These are phyloP conservation scores for Halocynthia aurantium DNA, from an alignment of 23 tunicate genomes.

Conservation along the genomic window DNA sequence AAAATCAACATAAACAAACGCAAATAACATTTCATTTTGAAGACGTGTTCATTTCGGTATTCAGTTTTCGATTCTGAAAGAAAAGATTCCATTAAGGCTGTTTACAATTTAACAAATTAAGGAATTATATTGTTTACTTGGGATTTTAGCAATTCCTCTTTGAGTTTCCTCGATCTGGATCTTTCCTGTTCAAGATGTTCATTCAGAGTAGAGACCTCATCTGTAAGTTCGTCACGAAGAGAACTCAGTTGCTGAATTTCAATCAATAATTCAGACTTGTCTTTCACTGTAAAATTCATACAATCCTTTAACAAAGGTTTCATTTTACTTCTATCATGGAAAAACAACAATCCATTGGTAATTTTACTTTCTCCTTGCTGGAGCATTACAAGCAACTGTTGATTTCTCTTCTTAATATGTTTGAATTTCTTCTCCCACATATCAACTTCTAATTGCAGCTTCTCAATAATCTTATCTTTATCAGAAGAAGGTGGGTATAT, in stretches of 20 bases:
- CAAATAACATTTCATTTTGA: too few species aligned
- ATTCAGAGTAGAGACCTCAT: slow-evolving; percentile 34
- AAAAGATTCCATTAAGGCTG: too few species aligned
- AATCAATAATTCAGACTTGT: slow-evolving; percentile 38
- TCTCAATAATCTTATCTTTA: slow-evolving; percentile 31
- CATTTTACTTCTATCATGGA: not conserved
- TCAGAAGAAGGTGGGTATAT: not conserved
- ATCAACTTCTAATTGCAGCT: slow-evolving; percentile 20
- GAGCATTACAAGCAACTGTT: slow-evolving; percentile 51
- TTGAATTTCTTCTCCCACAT: slow-evolving; percentile 32
- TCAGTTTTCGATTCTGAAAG: too few species aligned
- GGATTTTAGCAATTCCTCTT: slow-evolving; percentile 35
- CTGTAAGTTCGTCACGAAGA: slow-evolving; percentile 36
- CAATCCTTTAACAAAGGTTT: not conserved
- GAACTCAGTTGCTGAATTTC: slow-evolving; percentile 38
- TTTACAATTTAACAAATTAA: too few species aligned
- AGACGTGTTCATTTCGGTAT: too few species aligned
- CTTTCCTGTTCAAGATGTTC: slow-evolving; percentile 47
- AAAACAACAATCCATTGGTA: not conserved
- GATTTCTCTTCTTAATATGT: slow-evolving; percentile 55
- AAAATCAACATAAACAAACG: too few species aligned
- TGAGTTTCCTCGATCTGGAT: slow-evolving; percentile 36
- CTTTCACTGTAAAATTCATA: slow-evolving; percentile 40
- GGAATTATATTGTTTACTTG: not conserved
- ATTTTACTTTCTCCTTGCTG: slow-evolving; percentile 67